phyloP scores from a whole-genome alignment of 64 coral and sea anemone genomes.

The Orbicella faveolata region DNA sequence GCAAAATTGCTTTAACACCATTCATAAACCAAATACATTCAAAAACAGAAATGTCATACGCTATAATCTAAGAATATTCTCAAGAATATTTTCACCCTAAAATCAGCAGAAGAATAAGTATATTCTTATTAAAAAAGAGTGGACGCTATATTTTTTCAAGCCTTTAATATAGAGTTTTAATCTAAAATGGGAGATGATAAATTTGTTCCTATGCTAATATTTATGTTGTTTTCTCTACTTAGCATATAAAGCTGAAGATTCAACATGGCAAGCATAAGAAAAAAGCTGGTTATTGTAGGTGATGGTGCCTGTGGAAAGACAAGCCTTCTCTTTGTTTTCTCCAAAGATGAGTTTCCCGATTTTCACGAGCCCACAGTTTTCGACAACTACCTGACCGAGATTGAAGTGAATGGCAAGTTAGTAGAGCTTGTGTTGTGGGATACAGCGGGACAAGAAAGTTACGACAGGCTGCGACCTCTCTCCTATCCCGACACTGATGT shows the following conservation, averaged over 20 bases:
- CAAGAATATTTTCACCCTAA: too few relatives aligned
- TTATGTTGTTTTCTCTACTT: not conserved
- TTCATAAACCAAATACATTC: too few relatives aligned
- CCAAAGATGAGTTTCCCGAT: slow-evolving; percentile 89
- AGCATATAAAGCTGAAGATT: not conserved
- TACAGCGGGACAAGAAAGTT: slow-evolving; percentile 93
- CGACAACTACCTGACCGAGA: slow-evolving; percentile 95
- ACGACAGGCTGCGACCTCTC: slow-evolving; percentile 87
- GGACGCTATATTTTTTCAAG: too few relatives aligned
- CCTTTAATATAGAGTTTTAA: too few relatives aligned
- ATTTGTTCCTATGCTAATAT: too few relatives aligned
- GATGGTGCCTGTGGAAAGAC: slow-evolving; percentile 99
- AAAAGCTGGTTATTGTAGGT: slow-evolving; percentile 93
- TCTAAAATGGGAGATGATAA: too few relatives aligned
- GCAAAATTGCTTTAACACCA: too few relatives aligned
- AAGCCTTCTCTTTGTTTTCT: slow-evolving; percentile 93
- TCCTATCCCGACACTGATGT: slow-evolving; percentile 94
- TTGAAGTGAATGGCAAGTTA: slow-evolving; percentile 83
- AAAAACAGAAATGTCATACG: too few relatives aligned
- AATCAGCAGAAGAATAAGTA: too few relatives aligned
- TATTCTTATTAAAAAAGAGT: too few relatives aligned
- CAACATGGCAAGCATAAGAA: slow-evolving; percentile 81
- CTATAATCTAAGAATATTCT: too few relatives aligned
- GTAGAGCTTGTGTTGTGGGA: slow-evolving; percentile 96
- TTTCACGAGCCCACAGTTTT: slow-evolving; percentile 95